Evolutionary conservation across 2,113 vertebrate species (phyloP), one percentile per base, ranked within the genome.

Genomic region (Sphaerodactylus townsendi): DNA sequence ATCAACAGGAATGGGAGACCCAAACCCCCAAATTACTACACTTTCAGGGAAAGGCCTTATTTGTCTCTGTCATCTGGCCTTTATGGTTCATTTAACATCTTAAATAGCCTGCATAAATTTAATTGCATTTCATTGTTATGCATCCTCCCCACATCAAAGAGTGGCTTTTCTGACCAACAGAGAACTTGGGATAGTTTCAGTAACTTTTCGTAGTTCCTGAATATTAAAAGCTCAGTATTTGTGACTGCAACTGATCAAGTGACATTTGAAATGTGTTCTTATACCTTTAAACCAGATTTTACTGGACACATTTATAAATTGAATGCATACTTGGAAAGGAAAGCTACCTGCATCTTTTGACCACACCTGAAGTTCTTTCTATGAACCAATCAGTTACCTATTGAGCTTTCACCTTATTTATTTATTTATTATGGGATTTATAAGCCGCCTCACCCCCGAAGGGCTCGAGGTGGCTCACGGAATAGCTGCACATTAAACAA

Each of bases 31-130:
- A 93, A 92, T 71, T 37, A 30, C 1, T 44, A n/a, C 79, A 56
- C 66, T 91, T 92, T 62, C 75, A 77, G 48, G 17, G 78, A 76
- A 89, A 89, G 90, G 66, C 23, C 39, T 70, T 86, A 82, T 86
- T 95, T 93, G 76, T 88, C 87, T 92, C 76, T 93, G 95, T 94
- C 95, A 93, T 94, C 91, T 93, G 86, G 87, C 89, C 92, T 96
- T 96, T 92, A 94, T 90, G 94, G 90, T 93, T 96, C 94, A 95
- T 96, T 96, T 94, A 95, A 89, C 93, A 85, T 86, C 93, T 94
- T 94, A 92, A 93, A 94, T 89, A 93, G 87, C 86, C 86, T 87
- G 91, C 90, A 90, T 93, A 94, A 95, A 95, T 96, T n/a, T 94
- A 95, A 92, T 25, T 33, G 25, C 33, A 48, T 89, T 93, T 83